phyloP scores from a whole-genome alignment of 2,797 vertebrate genomes.

The Arnoldichthys spilopterus region DNA sequence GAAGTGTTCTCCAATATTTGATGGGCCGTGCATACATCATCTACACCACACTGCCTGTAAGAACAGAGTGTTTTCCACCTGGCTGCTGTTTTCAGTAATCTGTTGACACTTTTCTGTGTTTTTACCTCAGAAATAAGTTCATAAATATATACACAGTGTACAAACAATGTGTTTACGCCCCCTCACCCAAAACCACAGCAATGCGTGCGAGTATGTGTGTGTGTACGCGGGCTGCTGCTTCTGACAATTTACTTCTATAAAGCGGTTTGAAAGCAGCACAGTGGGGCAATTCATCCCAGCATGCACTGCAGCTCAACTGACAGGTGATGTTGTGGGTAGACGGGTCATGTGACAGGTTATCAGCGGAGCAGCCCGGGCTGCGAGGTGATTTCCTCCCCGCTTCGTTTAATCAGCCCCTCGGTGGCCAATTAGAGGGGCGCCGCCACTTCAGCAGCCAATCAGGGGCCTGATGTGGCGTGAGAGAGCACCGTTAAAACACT shows the following conservation, averaged over 20 bases:
- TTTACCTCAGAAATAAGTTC: not conserved
- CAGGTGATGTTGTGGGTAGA: not conserved
- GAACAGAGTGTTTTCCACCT: no score
- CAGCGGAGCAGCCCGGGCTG: not conserved
- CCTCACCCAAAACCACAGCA: no score
- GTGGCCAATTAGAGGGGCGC: conserved; percentile 11
- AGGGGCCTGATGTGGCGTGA: conserved; percentile 7
- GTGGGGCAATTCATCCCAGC: not conserved
- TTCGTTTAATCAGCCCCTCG: conserved; percentile 11
- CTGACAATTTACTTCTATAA: not conserved
- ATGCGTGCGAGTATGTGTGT: no score
- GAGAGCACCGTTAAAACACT: not conserved
- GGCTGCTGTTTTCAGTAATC: no score
- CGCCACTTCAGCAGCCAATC: not conserved
- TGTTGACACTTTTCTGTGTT: no score
- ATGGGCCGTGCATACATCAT: no score
- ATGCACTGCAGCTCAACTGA: not conserved
- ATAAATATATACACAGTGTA: not conserved
- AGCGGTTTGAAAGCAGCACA: not conserved
- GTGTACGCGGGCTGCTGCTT: not conserved
- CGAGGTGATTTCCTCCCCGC: not conserved
- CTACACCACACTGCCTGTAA: no score
- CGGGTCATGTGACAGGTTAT: not conserved
- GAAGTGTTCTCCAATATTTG: no score
- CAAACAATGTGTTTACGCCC: not conserved